Evolutionary conservation across 1,140 invertebrate species (phyloP).

Genomic region (Acromyrmex echinatior): DNA sequence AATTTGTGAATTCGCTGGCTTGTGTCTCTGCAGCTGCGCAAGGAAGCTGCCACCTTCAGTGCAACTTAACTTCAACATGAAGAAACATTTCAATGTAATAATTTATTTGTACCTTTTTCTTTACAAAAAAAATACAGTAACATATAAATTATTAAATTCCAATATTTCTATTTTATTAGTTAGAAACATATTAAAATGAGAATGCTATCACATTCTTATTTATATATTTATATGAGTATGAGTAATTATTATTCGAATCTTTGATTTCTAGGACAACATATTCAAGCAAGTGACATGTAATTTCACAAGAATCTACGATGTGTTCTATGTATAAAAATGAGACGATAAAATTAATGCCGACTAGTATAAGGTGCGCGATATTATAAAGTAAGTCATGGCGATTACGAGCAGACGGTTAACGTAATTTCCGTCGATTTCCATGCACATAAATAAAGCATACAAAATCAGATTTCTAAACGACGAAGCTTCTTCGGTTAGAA

Average conservation of each 20-base stretch:
- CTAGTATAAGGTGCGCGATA: constrained; percentile 38
- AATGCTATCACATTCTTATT: background rate
- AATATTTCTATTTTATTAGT: background rate
- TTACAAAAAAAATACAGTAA: too few species aligned
- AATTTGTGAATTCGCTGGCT: constrained; percentile 80
- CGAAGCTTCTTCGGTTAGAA: constrained; percentile 44
- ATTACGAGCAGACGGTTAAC: constrained; percentile 70
- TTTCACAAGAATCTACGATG: constrained; percentile 2
- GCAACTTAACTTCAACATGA: constrained; percentile 47
- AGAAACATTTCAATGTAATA: background rate
- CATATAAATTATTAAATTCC: background rate
- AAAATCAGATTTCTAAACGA: constrained; percentile 60
- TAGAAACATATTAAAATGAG: background rate
- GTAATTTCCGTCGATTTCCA: constrained; percentile 73
- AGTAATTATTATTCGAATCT: background rate
- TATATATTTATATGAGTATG: background rate
- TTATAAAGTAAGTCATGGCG: constrained; percentile 67
- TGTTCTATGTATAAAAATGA: constrained; percentile 54
- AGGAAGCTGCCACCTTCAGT: constrained; percentile 27
- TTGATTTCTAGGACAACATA: background rate
- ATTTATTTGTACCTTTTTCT: background rate
- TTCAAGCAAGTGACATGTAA: constrained; percentile 18
- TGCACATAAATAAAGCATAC: constrained; percentile 72
- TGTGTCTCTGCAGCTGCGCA: constrained; percentile 35
- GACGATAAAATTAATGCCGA: constrained; percentile 40